Evolutionary conservation across 2,797 vertebrate species (phyloP), one percentile per base, ranked within the genome.

Genomic region (Anomalospiza imberbis): DNA sequence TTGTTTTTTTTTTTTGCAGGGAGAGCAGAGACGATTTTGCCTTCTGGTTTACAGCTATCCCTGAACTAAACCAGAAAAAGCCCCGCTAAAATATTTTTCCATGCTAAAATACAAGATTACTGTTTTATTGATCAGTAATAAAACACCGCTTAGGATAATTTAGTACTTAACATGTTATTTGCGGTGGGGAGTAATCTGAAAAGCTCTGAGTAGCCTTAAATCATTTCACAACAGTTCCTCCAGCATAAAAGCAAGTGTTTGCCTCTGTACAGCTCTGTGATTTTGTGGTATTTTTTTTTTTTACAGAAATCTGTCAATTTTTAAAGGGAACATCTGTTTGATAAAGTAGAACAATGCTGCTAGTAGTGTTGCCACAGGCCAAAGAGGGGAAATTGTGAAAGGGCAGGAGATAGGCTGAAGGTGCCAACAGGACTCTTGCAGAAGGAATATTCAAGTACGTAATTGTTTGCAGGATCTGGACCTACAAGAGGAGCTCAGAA

Each of bases 311-410:
- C 91, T 98, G 97, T 97, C 97, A 81, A 84, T 96, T 98, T 97
- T 97, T 96, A 97, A 97, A 98, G 97, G 96, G 95, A 97, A 97
- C 95, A 97, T 97, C 96, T 97, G 96, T 97, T 97, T 97, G 97
- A 97, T 96, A 91, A 97, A 97, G 95, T 93, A 96, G 92, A 95
- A 85, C 89, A 95, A 95, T 58, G 54, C 96, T 96, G 96, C 86
- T 89, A 84, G 26, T 72, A 97, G 61, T 63, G 40, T 44, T 32
- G 61, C 38, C 77, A 53, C 14, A 36, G 88, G 70, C 58, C 44
- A 29, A 57, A 77, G 32, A 29, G 73, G 78, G 77, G 42, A 65
- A 82, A 86, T 50, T 50, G 85, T 82, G 91, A 76, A 84, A 79
- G 85, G 86, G 67, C 61, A 85, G 74, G 79, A 90, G 93, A 66